Evolutionary conservation across 2,113 vertebrate genomes (phyloP), one percentile per base, ranked within the genome.

Genomic region (Passerina amoena): DNA sequence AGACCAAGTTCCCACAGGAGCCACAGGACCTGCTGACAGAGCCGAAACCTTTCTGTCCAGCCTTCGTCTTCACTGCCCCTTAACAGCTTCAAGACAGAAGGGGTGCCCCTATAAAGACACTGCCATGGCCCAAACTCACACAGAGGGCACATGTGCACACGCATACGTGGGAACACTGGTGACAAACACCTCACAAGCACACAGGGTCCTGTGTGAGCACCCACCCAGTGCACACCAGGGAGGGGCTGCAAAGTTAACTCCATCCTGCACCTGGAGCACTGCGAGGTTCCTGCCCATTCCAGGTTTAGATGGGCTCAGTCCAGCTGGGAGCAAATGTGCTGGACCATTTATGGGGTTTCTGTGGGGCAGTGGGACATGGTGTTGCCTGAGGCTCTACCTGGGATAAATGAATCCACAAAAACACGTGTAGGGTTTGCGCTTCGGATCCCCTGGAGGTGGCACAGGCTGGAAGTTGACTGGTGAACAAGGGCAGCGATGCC

Each of bases 81-180:
- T 78, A 37, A 51, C 11, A 71, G 48, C 33, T 33, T 42, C 40
- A 30, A 30, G 47, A 31, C 30, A 45, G 30, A 38, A 80, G 53
- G 11, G 51, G 12, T 5, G 9, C 24, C 40, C 0, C 0, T 45
- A 2, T 12, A 13, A 50, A 23, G 69, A 33, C 38, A 7, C 24
- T 33, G 23, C 42, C 27, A 1, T 4, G 31, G 66, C 51, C 57
- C 53, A 35, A 1, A 47, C 2, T 11, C 48, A 30, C 15, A 1
- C 22, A 4, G 48, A 24, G 68, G 40, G 44, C 63, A 12, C 10
- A 38, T 11, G 38, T 38, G 38, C 38, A 38, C 38, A 11, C 38
- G 9, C 38, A 38, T 3, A 1, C 3, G 1, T 0, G 2, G 5
- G 2, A 54, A 14, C 0, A 0, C 44, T 47, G 60, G 37, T 70